Conservation (phyloP, 2,888 invertebrate species). For the Xylota segnis region DNA sequence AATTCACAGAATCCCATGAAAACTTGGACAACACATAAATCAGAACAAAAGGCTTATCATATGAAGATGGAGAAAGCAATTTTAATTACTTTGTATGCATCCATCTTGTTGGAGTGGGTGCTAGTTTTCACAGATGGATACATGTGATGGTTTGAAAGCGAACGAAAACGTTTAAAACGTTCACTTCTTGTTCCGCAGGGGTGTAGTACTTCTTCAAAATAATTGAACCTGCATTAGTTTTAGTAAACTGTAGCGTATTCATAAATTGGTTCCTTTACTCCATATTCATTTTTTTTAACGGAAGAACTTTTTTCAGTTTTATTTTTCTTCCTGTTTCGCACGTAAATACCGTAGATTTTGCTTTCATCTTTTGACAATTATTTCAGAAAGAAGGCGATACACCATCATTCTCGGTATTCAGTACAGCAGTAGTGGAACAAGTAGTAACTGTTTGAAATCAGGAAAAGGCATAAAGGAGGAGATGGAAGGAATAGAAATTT, state of each 20-base stretch:
- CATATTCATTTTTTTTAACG: not conserved
- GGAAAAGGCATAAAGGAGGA: not conserved
- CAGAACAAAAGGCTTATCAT: not conserved
- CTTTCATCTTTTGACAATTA: constrained; percentile 3
- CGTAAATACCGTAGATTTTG: not conserved
- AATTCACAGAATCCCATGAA: not conserved
- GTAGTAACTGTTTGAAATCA: not conserved
- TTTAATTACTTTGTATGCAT: not conserved
- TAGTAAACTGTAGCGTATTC: constrained; percentile 4
- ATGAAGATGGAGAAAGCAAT: not conserved
- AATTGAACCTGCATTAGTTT: constrained; percentile 5
- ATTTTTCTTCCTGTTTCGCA: not conserved
- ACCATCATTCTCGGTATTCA: not conserved
- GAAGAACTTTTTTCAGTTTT: not conserved
- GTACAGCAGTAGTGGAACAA: not conserved
- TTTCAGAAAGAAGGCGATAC: constrained; percentile 2
- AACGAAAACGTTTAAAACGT: not conserved
- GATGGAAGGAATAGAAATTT: not conserved
- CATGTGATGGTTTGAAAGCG: constrained; percentile 2
- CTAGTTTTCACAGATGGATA: constrained; percentile 1
- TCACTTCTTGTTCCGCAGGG: not conserved
- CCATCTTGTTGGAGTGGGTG: not conserved
- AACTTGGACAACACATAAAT: not conserved
- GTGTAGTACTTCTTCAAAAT: not conserved
- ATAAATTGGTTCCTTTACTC: not conserved